Evolutionary conservation across 1,140 invertebrate species (phyloP), one percentile per base, ranked within the genome.

Genomic region (Conus betulinus): DNA sequence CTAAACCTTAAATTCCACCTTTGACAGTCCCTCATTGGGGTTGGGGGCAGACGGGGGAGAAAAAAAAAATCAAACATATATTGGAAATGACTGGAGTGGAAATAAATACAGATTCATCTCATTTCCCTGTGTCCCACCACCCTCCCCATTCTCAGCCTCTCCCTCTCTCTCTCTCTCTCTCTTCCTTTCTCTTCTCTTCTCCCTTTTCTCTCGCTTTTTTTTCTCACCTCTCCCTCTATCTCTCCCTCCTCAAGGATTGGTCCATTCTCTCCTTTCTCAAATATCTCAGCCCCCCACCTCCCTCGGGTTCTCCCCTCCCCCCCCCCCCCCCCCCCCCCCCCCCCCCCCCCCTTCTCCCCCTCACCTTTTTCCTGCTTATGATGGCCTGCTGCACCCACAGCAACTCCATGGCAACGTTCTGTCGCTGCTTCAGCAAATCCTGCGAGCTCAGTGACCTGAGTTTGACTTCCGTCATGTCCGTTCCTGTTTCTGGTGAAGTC

Each of bases 381-480:
- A 94, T 94, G 13, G 94, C 94, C 78, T 94, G 94, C 63, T 94
- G 93, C 25, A 94, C 91, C 94, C 94, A 94, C 27, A 94, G 88
- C 25, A 94, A 84, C 76, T 94, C 94, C 92, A 94, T 92, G 55
- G 92, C 90, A 53, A 93, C 87, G 71, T 92, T 93, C 85, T 93
- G 92, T 60, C 93, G 90, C 84, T 92, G 76, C 83, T 93, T 87
- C 74, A 88, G 71, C 8, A 94, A 83, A 20, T 85, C 67, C 10
- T 85, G 53, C 27, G 71, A 88, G 83, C 85, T 87, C 17, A 15
- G 51, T 3, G 39, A 15, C 79, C 79, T 55, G 51, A 81, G 79
- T 27, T 3, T 78, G n/a, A 25, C 76, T 17, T 78, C 76, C 25
- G 8, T 39, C 11, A 3, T 27, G 5, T 78, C 76, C 25, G 7